Base-by-base conservation (phyloP, 2,113 vertebrate genomes). In the Sylvia atricapilla region DNA sequence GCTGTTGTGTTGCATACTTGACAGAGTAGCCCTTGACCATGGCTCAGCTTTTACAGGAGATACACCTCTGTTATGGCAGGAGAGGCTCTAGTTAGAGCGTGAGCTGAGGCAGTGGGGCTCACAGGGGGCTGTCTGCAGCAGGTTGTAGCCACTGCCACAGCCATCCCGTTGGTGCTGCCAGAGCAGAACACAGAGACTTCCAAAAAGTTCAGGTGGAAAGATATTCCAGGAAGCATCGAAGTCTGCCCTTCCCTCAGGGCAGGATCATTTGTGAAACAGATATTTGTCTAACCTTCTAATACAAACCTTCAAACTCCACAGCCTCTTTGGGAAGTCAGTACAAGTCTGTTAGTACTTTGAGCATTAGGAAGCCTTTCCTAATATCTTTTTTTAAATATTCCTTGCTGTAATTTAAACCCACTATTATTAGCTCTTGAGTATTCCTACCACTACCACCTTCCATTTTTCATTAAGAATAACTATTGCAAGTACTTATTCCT, bases 381-480 rank as follows among this genome's bases (percentile, higher is more conserved):
- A 63, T 3, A 16, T 81, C 15, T 94, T 49, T 49, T 69, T 50
- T 16, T 35, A 84, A 91, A 55, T 87, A 84, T 33, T 81, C 52
- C 44, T 84, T 84, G 43, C 66, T 89, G 87, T 81, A 87, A 78
- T 74, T 93, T 91, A 84, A 91, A 87, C 66, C 30, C 44, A 59
- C 33, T 83, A 33, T 94, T 93, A 89, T 72, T 74, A 68, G 60
- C 39, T 93, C 81, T 74, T 25, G 35, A 81, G 25, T 87, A 84
- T 83, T 92, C 52, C 44, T 89, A 66, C 72, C 19, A 39, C 66
- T 68, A 68, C 73, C 56, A 63, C 30, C 52, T 84, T 93, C 73
- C 30, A 81, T 89, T 96, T 95, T 94, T 89, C 74, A 78, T 89
- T 84, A 87, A 84, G 78, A 82, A 41, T 50, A 89, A 80, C 69